Evolutionary conservation across 2,797 vertebrate species (phyloP), one percentile per base, ranked within the genome.

Genomic region (Phrynocephalus forsythii): DNA sequence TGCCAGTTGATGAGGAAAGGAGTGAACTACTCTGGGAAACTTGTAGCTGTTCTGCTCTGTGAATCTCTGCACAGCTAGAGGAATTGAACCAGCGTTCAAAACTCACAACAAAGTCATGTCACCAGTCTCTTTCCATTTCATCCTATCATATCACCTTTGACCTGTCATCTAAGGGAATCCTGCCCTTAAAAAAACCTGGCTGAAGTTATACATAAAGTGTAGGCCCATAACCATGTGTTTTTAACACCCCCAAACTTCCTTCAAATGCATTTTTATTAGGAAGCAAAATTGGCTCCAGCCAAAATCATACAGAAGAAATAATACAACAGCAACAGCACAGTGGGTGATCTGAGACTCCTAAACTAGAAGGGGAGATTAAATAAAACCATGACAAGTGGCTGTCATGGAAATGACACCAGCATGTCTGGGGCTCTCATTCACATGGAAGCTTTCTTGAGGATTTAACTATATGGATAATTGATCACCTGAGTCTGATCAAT

Each of bases 191-290:
- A 76, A 86, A 30, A 75, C 78, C 78, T 75, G 6, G 5, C 60
- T 73, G n/a, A 82, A 67, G 69, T 50, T 20, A 82, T 5, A 6
- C 15, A 50, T 76, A 56, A 82, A 6, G 22, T 24, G 38, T 66
- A 52, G 16, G 63, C 48, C 30, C n/a, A 79, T 56, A 67, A 24
- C 28, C 9, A 48, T 9, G 73, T 66, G n/a, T 3, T 28, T 30
- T 66, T 44, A 50, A 5, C 38, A 3, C 38, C 91, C 93, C 93
- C 87, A 38, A 94, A 88, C 92, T 96, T 96, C 92, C 94, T 93
- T 95, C 93, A 94, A 93, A 88, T 52, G 66, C 83, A 91, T 1
- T 89, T 44, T 79, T 91, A 85, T 84, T 88, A 48, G 82, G 68
- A 28, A 83, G 38, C 80, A 90, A 86, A 11, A 44, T 76, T 22